Conservation (phyloP, 2,797 vertebrate species). For the Lepilemur ruficaudatus region DNA sequence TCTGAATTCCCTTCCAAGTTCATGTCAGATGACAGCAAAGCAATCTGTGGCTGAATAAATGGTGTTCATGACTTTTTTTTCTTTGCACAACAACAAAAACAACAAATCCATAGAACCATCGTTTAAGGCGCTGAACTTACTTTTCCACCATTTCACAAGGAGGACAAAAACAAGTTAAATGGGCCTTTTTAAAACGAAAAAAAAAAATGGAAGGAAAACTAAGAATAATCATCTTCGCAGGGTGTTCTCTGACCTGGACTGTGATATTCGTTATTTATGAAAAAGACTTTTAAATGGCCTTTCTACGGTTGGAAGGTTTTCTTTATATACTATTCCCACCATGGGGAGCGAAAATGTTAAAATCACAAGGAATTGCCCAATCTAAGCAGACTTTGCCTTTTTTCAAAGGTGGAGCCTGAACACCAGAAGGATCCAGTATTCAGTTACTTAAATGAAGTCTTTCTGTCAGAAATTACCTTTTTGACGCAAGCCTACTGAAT, state of each 20-base stretch:
- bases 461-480: conserved; percentile 90
- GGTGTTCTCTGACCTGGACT: conserved; percentile 92
- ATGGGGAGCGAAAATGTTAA: conserved; percentile 88
- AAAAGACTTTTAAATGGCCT: conserved; percentile 93
- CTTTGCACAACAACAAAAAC: conserved; percentile 83
- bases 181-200: conserved; percentile 81
- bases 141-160: conserved; percentile 83
- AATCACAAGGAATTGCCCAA: conserved; percentile 90
- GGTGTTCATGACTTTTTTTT: conserved; percentile 89
- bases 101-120: conserved; percentile 81
- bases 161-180: conserved; percentile 77
- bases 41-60: conserved; percentile 94
- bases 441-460: conserved; percentile 92
- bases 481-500: conserved; percentile 95
- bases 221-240: conserved; percentile 80
- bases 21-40: conserved; percentile 96
- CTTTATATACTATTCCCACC: conserved; percentile 91
- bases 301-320: conserved; percentile 95
- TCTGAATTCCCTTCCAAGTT: conserved; percentile 97
- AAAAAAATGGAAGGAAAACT: conserved; percentile 69
- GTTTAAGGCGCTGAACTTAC: conserved; percentile 82
- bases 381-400: conserved; percentile 94
- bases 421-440: conserved; percentile 91
- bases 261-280: conserved; percentile 96
- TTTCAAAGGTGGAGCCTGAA: conserved; percentile 95